phyloP scores from a whole-genome alignment of 2,888 invertebrate genomes.

The Onchidella celtica region DNA sequence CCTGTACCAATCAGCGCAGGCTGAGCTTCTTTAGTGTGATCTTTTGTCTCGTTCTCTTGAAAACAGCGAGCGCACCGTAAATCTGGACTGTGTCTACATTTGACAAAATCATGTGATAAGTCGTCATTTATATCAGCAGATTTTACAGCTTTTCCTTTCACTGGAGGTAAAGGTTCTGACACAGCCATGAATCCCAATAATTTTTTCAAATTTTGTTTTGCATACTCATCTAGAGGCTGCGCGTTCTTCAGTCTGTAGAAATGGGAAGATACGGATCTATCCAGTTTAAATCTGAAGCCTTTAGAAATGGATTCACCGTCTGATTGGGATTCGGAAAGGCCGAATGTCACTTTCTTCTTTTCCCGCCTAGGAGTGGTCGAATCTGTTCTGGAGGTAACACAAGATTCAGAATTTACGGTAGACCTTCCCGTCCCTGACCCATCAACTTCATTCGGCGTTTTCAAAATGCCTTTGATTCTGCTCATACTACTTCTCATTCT shows the following conservation, averaged over 20 bases:
- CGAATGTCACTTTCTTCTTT: conserved; percentile 30
- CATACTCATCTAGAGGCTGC: not conserved
- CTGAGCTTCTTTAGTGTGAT: not conserved
- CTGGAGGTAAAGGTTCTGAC: not conserved
- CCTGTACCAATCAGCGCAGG: not conserved
- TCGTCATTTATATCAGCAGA: not conserved
- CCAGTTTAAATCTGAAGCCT: not conserved
- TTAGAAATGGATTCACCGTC: not conserved
- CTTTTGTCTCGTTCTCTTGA: not conserved
- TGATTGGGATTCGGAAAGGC: no score
- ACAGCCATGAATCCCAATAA: not conserved
- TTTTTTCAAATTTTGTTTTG: conserved; percentile 12
- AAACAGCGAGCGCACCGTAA: conserved; percentile 9
- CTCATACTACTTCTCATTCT: not conserved
- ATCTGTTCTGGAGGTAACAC: not conserved
- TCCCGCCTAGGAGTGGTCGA: not conserved
- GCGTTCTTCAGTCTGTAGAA: not conserved
- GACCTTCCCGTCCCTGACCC: not conserved
- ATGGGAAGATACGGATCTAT: not conserved
- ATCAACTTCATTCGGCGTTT: not conserved
- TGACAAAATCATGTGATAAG: not conserved
- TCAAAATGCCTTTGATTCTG: conserved; percentile 30
- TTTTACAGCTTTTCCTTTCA: not conserved
- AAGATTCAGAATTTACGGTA: not conserved
- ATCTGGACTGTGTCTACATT: conserved; percentile 16